Evolutionary conservation across 2,113 vertebrate genomes (phyloP).

Genomic region (Apeltes quadracus): DNA sequence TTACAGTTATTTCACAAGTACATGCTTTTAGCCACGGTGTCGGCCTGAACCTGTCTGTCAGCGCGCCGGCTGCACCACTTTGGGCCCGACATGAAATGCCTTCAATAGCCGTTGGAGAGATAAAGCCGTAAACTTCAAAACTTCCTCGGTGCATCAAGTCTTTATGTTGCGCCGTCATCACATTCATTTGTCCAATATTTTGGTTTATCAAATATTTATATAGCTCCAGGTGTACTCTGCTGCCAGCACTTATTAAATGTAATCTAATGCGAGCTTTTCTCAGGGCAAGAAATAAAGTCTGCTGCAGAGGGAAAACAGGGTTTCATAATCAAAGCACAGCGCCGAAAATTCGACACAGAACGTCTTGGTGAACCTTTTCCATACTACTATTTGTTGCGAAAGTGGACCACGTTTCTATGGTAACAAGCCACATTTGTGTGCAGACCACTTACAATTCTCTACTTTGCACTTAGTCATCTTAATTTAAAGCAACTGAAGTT

Average conservation of each 20-base stretch:
- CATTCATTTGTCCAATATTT: background rate
- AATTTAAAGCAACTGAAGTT: constrained; percentile 9
- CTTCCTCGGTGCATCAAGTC: background rate
- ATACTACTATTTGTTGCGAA: background rate
- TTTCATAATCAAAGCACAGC: constrained; percentile 6
- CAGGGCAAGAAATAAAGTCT: background rate
- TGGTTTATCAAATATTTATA: background rate
- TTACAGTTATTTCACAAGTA: background rate
- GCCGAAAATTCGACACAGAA: background rate
- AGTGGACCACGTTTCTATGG: constrained; percentile 17
- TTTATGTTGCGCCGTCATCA: background rate
- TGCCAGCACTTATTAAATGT: background rate
- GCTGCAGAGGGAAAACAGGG: background rate
- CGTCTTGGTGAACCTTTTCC: background rate
- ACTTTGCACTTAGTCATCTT: constrained; percentile 17
- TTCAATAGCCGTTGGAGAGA: background rate
- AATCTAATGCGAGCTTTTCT: background rate
- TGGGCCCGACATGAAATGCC: background rate
- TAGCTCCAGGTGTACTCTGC: background rate
- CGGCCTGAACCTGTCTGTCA: background rate
- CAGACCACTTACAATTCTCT: constrained; percentile 5
- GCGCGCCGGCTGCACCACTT: background rate
- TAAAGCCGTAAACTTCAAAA: background rate
- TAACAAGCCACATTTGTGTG: constrained; percentile 19
- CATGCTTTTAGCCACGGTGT: background rate